These are phyloP conservation scores for Corvus hawaiiensis DNA, from an alignment of 2,113 vertebrate genomes.

Conservation along the genomic window DNA sequence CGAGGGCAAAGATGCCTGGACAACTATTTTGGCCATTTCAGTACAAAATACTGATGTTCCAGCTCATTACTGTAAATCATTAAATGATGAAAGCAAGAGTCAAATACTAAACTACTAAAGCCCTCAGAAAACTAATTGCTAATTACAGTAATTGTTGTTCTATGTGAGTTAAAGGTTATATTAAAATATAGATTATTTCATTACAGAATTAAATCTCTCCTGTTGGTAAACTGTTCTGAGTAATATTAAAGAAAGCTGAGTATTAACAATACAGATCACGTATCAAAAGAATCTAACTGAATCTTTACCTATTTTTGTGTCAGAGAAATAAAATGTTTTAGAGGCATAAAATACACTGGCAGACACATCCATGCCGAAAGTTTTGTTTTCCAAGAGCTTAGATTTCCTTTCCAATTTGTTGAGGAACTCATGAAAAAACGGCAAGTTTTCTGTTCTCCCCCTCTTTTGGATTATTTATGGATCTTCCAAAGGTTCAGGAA, in stretches of 20 bases:
- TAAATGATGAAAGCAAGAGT: conserved; percentile 62
- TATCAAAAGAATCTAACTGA: not conserved
- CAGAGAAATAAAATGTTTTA: not conserved
- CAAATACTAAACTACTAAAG: conserved; percentile 14
- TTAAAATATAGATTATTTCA: not conserved
- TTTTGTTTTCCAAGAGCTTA: not conserved
- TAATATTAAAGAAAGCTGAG: not conserved
- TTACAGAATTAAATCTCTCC: not conserved
- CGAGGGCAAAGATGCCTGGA: conserved; percentile 46
- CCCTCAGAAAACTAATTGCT: conserved; percentile 38
- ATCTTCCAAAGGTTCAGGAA: not conserved
- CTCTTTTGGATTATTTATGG: not conserved
- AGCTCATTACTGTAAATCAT: conserved; percentile 60
- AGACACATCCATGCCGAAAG: not conserved
- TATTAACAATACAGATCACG: not conserved
- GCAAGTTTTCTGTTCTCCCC: not conserved
- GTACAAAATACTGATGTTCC: conserved; percentile 54
- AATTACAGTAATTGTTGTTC: conserved; percentile 28
- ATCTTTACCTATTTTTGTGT: not conserved
- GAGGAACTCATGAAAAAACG: not conserved
- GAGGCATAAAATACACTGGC: not conserved
- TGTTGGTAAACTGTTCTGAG: not conserved
- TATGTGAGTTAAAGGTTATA: conserved; percentile 23
- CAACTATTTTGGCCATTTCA: conserved; percentile 43
- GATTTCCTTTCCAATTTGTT: not conserved